Evolutionary conservation across 2,797 vertebrate genomes (phyloP), one percentile per base, ranked within the genome.

Genomic region (Scolopax rusticola): DNA sequence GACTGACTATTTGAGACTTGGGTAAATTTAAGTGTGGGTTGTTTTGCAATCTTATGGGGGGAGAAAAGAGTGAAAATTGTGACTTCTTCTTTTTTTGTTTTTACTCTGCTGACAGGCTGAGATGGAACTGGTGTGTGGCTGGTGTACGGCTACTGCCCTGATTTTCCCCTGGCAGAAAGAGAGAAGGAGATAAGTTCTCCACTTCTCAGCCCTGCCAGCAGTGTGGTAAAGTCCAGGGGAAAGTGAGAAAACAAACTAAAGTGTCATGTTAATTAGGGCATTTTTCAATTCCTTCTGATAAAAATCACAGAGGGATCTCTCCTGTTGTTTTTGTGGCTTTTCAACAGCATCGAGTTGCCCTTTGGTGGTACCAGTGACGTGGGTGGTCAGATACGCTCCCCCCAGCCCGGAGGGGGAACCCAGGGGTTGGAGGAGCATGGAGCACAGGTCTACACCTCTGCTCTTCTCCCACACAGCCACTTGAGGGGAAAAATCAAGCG

Each of bases 81-180:
- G 54, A 38, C 85, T 93, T 69, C 75, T 75, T 65, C 45, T 59
- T 89, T 92, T 94, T 81, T 74, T 61, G 20, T 19, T 81, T 88
- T 45, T 78, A 45, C 71, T 7, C 5, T 15, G 33, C 24, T 6
- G 2, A 32, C 47, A 56, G 53, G 53, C 17, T 87, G 2, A 6
- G 33, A 54, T 60, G 38, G 32, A 68, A 23, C 12, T 21, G 45
- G 45, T 21, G 45, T 21, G 6, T 47, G 45, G 45, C 5, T 83
- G 69, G 6, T 50, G 13, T 9, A 15, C 4, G 17, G 56, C 53
- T 76, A 54, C 73, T 40, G 53, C 50, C 86, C 83, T 59, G 57
- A 32, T 74, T 61, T 89, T 69, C 57, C 83, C 27, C 56, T 47
- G 70, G 24, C 20, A 16, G 33, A 77, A 21, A 3, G 36, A 45